These are phyloP conservation scores for Cotesia congregata DNA, from an alignment of 2,888 invertebrate genomes.

Conservation along the genomic window DNA sequence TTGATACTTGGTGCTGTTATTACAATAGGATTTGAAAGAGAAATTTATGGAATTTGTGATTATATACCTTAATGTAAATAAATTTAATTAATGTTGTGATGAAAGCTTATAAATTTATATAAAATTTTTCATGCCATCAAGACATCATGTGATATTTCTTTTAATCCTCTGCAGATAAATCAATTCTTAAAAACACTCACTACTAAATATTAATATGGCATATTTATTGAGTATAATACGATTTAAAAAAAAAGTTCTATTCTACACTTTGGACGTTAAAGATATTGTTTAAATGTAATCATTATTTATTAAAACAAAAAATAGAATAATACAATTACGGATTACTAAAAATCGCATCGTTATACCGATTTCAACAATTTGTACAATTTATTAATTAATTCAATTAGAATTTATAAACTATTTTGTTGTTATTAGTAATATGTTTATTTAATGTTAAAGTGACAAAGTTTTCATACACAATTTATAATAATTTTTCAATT, in stretches of 20 bases:
- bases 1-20: slow-evolving; percentile 68
- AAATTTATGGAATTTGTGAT: slow-evolving; percentile 66
- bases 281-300: slow-evolving; percentile 1
- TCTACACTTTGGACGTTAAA: background rate
- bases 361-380: slow-evolving; percentile 64
- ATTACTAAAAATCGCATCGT: slow-evolving; percentile 65
- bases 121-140: background rate
- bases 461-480: slow-evolving; percentile 10
- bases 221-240: background rate
- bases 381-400: slow-evolving; percentile 57
- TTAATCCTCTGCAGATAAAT: background rate
- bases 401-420: slow-evolving; percentile 28
- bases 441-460: background rate
- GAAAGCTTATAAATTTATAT: background rate
- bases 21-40: slow-evolving; percentile 70
- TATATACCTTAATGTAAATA: slow-evolving; percentile 61
- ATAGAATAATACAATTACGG: slow-evolving; percentile 61
- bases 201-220: slow-evolving; percentile 12
- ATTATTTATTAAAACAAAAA: slow-evolving; percentile 65
- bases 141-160: background rate
- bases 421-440: slow-evolving; percentile 1
- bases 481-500: slow-evolving; percentile 3
- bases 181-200: background rate
- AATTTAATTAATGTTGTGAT: slow-evolving; percentile 1
- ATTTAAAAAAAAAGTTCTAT: background rate